Evolutionary conservation across 2,113 vertebrate species (phyloP), one percentile per base, ranked within the genome.

Genomic region (Spermophilus dauricus): DNA sequence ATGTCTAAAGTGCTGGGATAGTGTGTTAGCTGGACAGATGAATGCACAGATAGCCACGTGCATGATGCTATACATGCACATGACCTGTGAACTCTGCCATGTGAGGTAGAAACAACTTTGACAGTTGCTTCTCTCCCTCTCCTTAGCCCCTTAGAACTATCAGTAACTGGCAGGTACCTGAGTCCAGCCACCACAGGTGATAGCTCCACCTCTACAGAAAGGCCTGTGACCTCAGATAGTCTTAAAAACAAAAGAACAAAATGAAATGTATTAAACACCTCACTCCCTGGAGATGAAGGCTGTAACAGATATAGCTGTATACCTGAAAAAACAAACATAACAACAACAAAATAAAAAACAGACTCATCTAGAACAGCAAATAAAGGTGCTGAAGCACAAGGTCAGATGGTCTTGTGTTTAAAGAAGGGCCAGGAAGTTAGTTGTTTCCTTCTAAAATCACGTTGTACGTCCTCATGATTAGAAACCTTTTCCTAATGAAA

Each of bases 401-500:
- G 58, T 78, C 83, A 81, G 69, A 48, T 45, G 42, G 87, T 28
- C 65, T 65, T 53, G 13, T 45, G 4, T 89, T 53, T 58, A 69
- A 73, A 77, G 75, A 83, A 93, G 69, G 91, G 58, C 81, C 95
- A 63, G 30, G 56, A 87, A 94, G 89, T 53, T 84, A 53, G 63
- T 76, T 65, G 81, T 97, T 87, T 96, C 37, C 67, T 92, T 94
- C 76, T 53, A 32, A 86, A 70, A 51, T 96, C 67, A 78, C 84
- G 82, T n/a, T 73, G 70, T 63, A 22, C 70, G 37, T 42, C 56
- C 89, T 95, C 42, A 32, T 83, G 58, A 78, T 80, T 87, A 53
- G 72, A 95, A 96, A 58, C 73, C 87, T 63, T 70, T 88, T 89
- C 67, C 84, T 97, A 78, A 97, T 97, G 93, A 98, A 97, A 89